Conservation (phyloP, 2,797 vertebrate species). For the Xerus rutilus region DNA sequence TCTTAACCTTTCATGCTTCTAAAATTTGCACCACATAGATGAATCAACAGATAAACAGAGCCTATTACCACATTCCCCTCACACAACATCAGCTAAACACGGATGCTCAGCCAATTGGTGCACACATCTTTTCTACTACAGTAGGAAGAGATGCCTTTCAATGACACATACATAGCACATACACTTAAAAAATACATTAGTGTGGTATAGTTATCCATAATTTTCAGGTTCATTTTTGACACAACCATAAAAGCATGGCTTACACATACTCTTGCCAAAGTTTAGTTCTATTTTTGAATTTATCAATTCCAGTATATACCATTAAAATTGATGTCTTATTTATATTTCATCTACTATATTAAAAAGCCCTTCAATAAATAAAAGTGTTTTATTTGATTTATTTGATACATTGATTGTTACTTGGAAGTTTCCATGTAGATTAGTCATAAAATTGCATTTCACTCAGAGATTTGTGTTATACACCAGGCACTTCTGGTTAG, state of each 20-base stretch:
- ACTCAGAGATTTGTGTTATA: background rate
- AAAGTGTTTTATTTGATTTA: background rate
- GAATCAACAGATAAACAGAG: background rate
- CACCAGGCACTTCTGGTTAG: slow-evolving; percentile 33
- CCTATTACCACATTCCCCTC: background rate
- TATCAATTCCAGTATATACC: background rate
- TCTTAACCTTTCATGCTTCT: background rate
- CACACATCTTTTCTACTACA: background rate
- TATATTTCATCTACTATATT: background rate
- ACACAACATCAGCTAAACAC: background rate
- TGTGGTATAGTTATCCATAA: too few species aligned
- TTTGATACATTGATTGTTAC: background rate
- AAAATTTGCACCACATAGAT: background rate
- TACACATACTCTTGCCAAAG: background rate
- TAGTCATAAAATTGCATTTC: background rate
- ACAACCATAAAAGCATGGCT: too few species aligned
- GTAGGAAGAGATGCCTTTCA: background rate
- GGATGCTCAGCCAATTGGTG: background rate
- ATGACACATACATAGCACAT: background rate
- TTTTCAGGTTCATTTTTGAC: too few species aligned
- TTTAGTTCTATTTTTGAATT: slow-evolving; percentile 1
- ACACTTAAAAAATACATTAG: too few species aligned
- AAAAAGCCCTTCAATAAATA: background rate
- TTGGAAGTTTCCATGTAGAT: background rate
- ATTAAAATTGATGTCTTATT: background rate